These are phyloP conservation scores for Brienomyrus brachyistius DNA, from an alignment of 2,113 vertebrate genomes.

Conservation along the genomic window DNA sequence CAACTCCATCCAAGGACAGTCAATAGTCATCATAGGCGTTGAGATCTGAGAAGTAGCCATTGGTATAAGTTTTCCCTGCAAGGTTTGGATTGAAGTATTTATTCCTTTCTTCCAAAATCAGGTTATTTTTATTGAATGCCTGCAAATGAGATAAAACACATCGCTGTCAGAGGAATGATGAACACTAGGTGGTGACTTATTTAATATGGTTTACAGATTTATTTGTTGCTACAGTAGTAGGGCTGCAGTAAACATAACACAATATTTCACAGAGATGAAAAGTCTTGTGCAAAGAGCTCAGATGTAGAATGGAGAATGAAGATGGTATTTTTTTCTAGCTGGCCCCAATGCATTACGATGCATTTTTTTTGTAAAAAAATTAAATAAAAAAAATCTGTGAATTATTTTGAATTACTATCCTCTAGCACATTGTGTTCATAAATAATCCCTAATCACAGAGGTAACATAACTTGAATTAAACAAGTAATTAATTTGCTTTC, in stretches of 20 bases:
- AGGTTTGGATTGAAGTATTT: slow-evolving; percentile 97
- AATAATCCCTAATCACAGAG: not conserved
- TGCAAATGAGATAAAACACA: slow-evolving; percentile 45
- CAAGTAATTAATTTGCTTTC: not conserved
- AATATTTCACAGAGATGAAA: not conserved
- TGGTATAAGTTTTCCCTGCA: slow-evolving; percentile 89
- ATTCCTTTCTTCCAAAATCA: slow-evolving; percentile 95
- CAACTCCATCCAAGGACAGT: slow-evolving; percentile 31
- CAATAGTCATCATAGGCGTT: slow-evolving; percentile 97
- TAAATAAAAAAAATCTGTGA: not conserved
- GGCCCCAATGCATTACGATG: not conserved
- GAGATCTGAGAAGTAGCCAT: slow-evolving; percentile 94
- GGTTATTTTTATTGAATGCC: slow-evolving; percentile 98
- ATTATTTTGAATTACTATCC: not conserved
- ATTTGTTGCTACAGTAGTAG: not conserved
- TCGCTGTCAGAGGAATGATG: not conserved
- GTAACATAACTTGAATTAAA: not conserved
- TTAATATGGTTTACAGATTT: not conserved
- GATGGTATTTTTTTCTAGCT: not conserved
- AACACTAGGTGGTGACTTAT: not conserved
- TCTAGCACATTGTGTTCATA: not conserved
- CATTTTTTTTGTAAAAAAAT: not conserved
- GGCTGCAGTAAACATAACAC: not conserved
- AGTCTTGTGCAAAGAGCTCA: not conserved
- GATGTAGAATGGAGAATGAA: not conserved